Evolutionary conservation across 2,797 vertebrate species (phyloP), one percentile per base, ranked within the genome.

Genomic region (Austrolebias charrua): DNA sequence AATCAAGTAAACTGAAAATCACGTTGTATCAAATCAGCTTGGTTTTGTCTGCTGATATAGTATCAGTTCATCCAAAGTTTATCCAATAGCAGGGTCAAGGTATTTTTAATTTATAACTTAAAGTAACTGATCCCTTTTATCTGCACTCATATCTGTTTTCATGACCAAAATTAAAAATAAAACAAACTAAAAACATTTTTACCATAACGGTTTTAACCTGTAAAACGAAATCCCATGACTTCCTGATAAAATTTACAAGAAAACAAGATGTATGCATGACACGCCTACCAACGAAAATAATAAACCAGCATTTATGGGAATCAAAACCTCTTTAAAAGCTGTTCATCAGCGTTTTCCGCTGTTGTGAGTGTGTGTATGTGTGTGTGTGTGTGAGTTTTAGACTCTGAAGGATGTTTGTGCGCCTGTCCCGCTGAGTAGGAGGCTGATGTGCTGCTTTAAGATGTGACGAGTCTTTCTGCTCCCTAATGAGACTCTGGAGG

Each of bases 401-500:
- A 53, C 55, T 72, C 60, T 63, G 61, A 44, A 79, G 75, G 80
- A 87, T 80, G 82, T 83, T 62, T 54, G 69, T 69, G 60, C 71
- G 73, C 78, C 78, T 70, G 19, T 75, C 83, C 82, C 66, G 81
- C 83, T 81, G 87, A 64, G 84, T 29, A 1, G 40, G 45, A 58
- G 43, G 59, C 76, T 69, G 64, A 69, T 57, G 48, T 44, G 75
- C 73, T 58, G 71, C 79, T 89, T 86, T 79, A 88, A 64, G 60
- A 85, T 60, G 66, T 82, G 75, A 63, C 69, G 20, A 11, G 80
- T 67, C 57, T 70, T 62, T 71, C 56, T 43, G 42, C 44, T 69
- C 66, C 55, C 66, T 89, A 87, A 86, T 80, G 88, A 87, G 84
- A 35, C 75, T 74, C 55, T 29, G 62, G 53, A 76, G 80, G 75